Evolutionary conservation across 53 echinoderm and acorn worm species (phyloP).

Genomic region (Crossaster papposus): DNA sequence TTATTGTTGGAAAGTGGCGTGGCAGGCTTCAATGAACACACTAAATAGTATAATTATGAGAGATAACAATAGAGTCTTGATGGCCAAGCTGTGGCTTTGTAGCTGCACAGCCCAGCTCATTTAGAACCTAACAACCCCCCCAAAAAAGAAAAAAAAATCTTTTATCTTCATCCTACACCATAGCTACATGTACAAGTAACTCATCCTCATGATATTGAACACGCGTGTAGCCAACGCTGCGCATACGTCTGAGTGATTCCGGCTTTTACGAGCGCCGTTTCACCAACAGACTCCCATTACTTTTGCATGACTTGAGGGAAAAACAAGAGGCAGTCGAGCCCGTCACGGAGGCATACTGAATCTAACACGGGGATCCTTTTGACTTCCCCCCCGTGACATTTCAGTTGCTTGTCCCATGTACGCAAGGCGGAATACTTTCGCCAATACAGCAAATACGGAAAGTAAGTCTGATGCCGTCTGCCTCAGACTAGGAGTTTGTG

Average conservation of each 20-base stretch:
- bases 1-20: constrained; percentile 58
- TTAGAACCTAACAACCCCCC: constrained; percentile 3
- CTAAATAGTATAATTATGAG: constrained; percentile 62
- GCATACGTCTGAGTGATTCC: constrained; percentile 38
- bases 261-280: constrained; percentile 33
- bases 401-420: neutral
- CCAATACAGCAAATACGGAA: neutral
- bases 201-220: constrained; percentile 35
- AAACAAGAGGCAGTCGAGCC: constrained; percentile 44
- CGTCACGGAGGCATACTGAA: neutral
- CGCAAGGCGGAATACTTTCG: neutral
- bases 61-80: constrained; percentile 29
- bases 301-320: constrained; percentile 44
- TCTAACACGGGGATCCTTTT: neutral
- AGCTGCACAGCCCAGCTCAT: constrained; percentile 18
- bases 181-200: constrained; percentile 28
- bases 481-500: too few species aligned
- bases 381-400: neutral
- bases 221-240: constrained; percentile 25
- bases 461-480: neutral
- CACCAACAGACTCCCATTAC: constrained; percentile 36
- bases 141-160: too few species aligned
- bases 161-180: neutral
- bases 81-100: constrained; percentile 18
- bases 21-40: constrained; percentile 60